phyloP scores from a whole-genome alignment of 1,140 invertebrate genomes.

The Acromyrmex heyeri region DNA sequence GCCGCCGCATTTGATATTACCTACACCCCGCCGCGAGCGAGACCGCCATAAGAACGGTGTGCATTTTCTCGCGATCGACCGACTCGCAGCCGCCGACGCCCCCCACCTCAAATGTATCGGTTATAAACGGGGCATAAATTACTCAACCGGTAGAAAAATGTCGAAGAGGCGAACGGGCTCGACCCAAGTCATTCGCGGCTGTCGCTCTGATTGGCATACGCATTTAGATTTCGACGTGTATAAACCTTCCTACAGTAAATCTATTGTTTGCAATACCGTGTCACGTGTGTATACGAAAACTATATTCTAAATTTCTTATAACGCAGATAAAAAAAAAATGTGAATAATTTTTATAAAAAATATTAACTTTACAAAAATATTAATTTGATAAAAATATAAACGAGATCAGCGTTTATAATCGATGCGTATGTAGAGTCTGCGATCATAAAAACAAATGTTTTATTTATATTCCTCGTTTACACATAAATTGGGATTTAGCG shows the following conservation, averaged over 20 bases:
- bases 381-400: background rate
- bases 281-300: no score
- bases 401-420: background rate
- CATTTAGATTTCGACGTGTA: constrained; percentile 3
- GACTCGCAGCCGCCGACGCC: constrained; percentile 32
- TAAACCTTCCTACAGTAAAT: background rate
- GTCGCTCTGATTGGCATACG: constrained; percentile 16
- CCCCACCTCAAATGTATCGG: constrained; percentile 9
- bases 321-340: background rate
- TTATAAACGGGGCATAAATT: constrained; percentile 65
- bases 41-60: constrained; percentile 31
- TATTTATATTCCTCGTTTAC: background rate
- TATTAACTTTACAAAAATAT: no score
- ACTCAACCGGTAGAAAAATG: constrained; percentile 39
- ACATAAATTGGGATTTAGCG: constrained; percentile 12
- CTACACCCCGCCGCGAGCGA: constrained; percentile 76
- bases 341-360: background rate
- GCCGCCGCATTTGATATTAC: constrained; percentile 86
- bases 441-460: background rate
- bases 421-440: background rate
- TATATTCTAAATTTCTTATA: background rate
- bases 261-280: background rate
- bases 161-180: constrained; percentile 3
- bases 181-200: constrained; percentile 36
- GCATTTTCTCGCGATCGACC: constrained; percentile 62